Percentiles rank a stretch among this genome's conserved stretches.
phyloP scores from a whole-genome alignment of 2,888 invertebrate species.

The Mellilla xanthometata region DNA sequence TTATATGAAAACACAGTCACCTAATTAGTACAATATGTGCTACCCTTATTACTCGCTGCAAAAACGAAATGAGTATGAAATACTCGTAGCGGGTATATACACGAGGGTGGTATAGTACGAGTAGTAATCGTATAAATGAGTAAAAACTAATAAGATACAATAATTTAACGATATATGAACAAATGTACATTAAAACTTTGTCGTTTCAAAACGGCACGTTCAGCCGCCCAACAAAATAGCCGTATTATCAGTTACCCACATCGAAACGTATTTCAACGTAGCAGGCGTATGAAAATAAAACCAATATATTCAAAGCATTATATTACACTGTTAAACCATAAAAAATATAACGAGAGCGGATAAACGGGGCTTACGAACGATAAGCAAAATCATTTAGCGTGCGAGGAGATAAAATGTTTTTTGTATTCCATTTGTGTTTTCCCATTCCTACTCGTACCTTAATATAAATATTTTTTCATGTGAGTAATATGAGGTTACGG shows the following conservation, averaged over 20 bases:
- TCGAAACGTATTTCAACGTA: constrained; percentile 8
- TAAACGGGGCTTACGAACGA: constrained; percentile 33
- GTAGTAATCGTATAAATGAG: no score
- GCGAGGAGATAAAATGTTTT: constrained; percentile 32
- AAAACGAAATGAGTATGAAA: no score
- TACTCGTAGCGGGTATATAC: no score
- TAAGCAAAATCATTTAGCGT: constrained; percentile 37
- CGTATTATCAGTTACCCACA: constrained; percentile 6
- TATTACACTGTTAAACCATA: constrained; percentile 30
- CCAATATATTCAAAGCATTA: constrained; percentile 27
- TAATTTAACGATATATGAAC: no score
- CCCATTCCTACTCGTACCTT: constrained; percentile 27
- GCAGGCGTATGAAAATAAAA: constrained; percentile 17
- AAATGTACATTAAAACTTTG: no score
- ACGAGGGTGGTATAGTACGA: no score
- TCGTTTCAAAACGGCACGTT: no score
- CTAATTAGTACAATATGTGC: constrained; percentile 1
- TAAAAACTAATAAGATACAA: no score
- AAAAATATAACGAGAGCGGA: constrained; percentile 29
- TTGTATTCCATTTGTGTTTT: constrained; percentile 30
- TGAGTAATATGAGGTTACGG: constrained; percentile 28
- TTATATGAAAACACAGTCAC: constrained; percentile 1
- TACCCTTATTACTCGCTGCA: background rate
- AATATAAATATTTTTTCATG: constrained; percentile 30
- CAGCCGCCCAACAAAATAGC: background rate